These are phyloP conservation scores for Botia almorhae DNA, from an alignment of 2,797 vertebrate species.

Conservation along the genomic window DNA sequence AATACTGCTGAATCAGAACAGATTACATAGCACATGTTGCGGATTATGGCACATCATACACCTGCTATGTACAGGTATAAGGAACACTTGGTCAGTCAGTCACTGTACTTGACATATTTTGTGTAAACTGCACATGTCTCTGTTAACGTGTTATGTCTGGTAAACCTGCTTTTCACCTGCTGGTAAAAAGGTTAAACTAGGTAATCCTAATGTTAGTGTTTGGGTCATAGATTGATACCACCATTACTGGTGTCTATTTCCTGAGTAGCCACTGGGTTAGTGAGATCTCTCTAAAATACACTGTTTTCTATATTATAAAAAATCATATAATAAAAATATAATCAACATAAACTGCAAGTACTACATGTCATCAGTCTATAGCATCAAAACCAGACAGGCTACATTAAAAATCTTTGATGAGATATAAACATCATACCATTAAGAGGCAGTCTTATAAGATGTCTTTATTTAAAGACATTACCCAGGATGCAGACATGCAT, in stretches of 20 bases:
- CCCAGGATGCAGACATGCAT: too few species aligned
- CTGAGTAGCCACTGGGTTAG: conserved; percentile 90
- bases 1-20: too few species aligned
- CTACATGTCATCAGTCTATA: too few species aligned
- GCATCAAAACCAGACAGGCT: too few species aligned
- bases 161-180: not conserved
- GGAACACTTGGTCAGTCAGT: too few species aligned
- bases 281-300: conserved; percentile 81
- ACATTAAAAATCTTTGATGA: not conserved
- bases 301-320: not conserved
- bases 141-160: conserved; percentile 4
- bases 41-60: too few species aligned
- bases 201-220: conserved; percentile 84
- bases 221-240: conserved; percentile 91
- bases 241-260: conserved; percentile 95
- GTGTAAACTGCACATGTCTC: not conserved
- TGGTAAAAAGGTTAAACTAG: not conserved
- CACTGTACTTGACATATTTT: too few species aligned
- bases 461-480: too few species aligned
- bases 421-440: too few species aligned
- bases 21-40: too few species aligned
- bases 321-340: not conserved
- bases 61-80: too few species aligned
- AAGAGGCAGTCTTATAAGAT: too few species aligned
- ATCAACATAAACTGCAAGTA: not conserved